Evolutionary conservation across 2,888 invertebrate species (phyloP).

Genomic region (Leptopterna dolabrata): DNA sequence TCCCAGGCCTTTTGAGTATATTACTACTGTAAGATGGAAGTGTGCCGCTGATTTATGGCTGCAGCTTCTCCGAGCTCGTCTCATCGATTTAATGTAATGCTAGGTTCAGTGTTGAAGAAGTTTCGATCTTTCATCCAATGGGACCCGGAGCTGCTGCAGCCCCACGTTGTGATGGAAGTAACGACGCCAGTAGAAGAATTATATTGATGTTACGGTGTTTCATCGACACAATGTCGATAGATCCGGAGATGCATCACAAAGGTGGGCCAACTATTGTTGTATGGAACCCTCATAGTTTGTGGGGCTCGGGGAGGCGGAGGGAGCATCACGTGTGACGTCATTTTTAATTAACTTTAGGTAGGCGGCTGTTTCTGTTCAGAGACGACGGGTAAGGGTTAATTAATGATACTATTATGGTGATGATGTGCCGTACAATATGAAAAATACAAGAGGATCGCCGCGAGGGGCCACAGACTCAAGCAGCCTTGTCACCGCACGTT

Average conservation of each 20-base stretch:
- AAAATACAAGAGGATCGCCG: not conserved
- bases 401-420: constrained; percentile 38
- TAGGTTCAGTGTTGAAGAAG: not conserved
- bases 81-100: not conserved
- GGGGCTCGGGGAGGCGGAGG: not conserved
- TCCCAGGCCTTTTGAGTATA: too few relatives aligned
- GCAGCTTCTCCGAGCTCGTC: not conserved
- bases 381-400: constrained; percentile 1
- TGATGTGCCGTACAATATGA: constrained; percentile 21
- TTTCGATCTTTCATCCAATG: not conserved
- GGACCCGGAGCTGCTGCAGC: not conserved
- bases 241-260: constrained; percentile 3
- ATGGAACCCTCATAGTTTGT: not conserved
- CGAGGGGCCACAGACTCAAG: not conserved
- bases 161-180: not conserved
- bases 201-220: constrained; percentile 7
- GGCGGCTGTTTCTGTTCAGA: not conserved
- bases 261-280: not conserved
- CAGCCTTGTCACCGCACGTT: constrained; percentile 8
- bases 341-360: constrained; percentile 40
- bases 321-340: constrained; percentile 17
- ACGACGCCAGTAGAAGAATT: not conserved
- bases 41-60: too few relatives aligned
- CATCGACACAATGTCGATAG: not conserved
- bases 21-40: too few relatives aligned